Conservation (phyloP, 2,797 vertebrate species). For the Sebastes glaucus region DNA sequence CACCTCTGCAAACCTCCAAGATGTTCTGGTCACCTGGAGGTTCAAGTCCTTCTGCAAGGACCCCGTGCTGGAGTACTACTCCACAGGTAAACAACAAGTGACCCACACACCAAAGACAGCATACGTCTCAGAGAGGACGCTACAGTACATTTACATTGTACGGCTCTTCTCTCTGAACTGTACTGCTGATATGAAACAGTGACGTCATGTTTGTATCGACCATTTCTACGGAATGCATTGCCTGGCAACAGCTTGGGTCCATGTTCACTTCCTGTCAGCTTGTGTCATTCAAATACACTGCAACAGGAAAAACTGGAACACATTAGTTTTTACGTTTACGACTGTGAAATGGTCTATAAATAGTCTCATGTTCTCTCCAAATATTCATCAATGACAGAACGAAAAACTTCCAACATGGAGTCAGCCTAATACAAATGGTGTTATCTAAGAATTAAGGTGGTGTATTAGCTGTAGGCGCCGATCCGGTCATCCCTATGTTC, state of each 20-base stretch:
- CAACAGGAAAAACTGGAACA: background rate
- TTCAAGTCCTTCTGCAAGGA: slow-evolving; percentile 97
- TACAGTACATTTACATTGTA: background rate
- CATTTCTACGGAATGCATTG: background rate
- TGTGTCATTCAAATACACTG: background rate
- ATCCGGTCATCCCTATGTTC: background rate
- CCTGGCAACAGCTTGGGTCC: background rate
- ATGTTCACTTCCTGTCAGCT: background rate
- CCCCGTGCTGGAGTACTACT: slow-evolving; percentile 93
- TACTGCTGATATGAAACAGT: background rate
- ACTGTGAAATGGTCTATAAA: background rate
- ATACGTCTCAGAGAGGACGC: background rate
- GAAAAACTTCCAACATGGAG: background rate
- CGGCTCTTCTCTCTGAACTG: background rate
- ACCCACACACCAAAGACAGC: background rate
- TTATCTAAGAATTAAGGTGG: background rate
- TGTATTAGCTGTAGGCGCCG: background rate
- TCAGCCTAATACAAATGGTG: background rate
- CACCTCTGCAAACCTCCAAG: slow-evolving; percentile 89
- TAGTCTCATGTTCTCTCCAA: background rate
- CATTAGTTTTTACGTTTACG: background rate
- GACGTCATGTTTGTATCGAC: background rate
- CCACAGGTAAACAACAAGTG: slow-evolving; percentile 83
- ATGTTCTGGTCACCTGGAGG: slow-evolving; percentile 93
- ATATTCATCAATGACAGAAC: background rate